phyloP scores from a whole-genome alignment of 2,797 vertebrate genomes.

The Diglossa cyanea region DNA sequence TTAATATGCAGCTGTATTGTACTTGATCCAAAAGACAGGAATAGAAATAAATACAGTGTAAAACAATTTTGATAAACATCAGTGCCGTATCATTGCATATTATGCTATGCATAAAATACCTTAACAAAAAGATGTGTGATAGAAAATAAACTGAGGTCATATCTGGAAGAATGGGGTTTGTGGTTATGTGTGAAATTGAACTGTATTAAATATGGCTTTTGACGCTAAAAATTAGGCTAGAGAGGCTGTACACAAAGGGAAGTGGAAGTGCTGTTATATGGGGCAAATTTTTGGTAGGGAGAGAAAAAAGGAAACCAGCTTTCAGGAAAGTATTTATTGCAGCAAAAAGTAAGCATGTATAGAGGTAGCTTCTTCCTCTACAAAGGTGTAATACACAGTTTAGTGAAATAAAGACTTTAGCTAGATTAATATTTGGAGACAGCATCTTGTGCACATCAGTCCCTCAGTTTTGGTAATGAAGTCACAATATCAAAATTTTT shows the following conservation, averaged over 20 bases:
- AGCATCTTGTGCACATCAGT: background rate
- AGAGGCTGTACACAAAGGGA: background rate
- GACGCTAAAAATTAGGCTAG: background rate
- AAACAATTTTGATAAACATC: constrained; percentile 66
- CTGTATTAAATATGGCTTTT: background rate
- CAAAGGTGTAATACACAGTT: background rate
- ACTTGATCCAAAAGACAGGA: constrained; percentile 9
- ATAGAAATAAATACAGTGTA: constrained; percentile 16
- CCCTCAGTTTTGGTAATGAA: background rate
- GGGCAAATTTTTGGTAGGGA: background rate
- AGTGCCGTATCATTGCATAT: constrained; percentile 57
- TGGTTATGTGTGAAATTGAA: constrained; percentile 32
- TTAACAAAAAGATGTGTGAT: background rate
- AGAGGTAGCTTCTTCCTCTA: background rate
- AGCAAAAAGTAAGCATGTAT: constrained; percentile 4
- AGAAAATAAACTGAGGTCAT: constrained; percentile 56
- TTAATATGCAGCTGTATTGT: constrained; percentile 21
- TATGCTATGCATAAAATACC: constrained; percentile 53
- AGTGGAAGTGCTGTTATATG: background rate
- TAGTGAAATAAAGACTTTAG: background rate
- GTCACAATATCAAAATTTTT: background rate
- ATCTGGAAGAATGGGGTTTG: constrained; percentile 51
- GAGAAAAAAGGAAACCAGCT: background rate
- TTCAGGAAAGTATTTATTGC: constrained; percentile 9
- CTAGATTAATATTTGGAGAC: background rate